A percentile compares a stretch with the other conserved stretches of the same genome.
Conservation (phyloP, 1,140 invertebrate genomes). For the Coelopa frigida region DNA sequence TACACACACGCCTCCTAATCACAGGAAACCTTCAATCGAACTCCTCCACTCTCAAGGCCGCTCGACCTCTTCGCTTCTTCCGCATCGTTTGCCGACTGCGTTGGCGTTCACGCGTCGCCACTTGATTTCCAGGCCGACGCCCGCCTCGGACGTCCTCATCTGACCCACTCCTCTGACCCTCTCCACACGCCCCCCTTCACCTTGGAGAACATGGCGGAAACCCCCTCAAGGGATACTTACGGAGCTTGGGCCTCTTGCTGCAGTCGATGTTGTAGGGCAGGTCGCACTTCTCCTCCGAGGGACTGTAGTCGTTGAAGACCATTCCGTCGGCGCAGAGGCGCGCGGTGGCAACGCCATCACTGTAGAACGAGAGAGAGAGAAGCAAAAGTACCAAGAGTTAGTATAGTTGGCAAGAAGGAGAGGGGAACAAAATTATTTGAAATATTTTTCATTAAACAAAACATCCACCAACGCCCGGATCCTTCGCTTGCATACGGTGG, state of each 20-base stretch:
- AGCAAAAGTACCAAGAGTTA: neutral
- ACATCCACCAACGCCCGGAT: neutral
- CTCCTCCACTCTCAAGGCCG: too few relatives aligned
- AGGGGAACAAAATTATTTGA: conserved; percentile 4
- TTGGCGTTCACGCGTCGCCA: too few relatives aligned
- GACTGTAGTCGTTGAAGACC: conserved; percentile 81
- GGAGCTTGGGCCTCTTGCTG: conserved; percentile 62
- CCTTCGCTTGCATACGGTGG: too few relatives aligned
- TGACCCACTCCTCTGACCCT: too few relatives aligned
- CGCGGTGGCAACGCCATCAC: conserved; percentile 61
- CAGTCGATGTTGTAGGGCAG: conserved; percentile 82
- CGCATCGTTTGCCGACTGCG: too few relatives aligned
- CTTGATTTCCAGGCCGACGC: too few relatives aligned
- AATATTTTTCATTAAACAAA: neutral
- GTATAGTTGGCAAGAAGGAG: conserved; percentile 1
- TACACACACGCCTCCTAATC: too few relatives aligned
- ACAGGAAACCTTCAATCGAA: too few relatives aligned
- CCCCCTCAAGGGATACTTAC: conserved; percentile 53
- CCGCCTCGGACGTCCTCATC: too few relatives aligned
- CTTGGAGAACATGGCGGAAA: too few relatives aligned
- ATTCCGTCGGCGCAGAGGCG: conserved; percentile 84
- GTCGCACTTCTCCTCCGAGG: conserved; percentile 78
- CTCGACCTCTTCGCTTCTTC: too few relatives aligned
- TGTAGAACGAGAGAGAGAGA: conserved; percentile 25
- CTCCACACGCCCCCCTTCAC: too few relatives aligned